Evolutionary conservation across 2,797 vertebrate genomes (phyloP).

Genomic region (Rhabdomys pumilio): DNA sequence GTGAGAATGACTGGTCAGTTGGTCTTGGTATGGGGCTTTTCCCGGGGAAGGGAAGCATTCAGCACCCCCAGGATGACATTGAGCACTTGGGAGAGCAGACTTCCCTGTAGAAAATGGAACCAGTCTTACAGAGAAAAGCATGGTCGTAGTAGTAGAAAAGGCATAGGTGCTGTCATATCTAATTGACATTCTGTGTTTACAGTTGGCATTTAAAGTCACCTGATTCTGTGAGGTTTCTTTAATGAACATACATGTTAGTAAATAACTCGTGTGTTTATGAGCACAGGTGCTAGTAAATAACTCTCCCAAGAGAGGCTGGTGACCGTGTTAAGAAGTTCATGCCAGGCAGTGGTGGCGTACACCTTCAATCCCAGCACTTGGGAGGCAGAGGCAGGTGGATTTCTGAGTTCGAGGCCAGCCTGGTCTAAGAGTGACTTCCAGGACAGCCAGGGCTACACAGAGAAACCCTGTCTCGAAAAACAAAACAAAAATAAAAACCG

Average conservation of each 20-base stretch:
- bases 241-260: not conserved
- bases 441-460: too few relatives aligned
- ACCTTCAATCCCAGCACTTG: too few relatives aligned
- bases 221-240: not conserved
- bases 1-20: too few relatives aligned
- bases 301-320: slow-evolving; percentile 22
- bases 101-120: not conserved
- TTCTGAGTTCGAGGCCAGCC: too few relatives aligned
- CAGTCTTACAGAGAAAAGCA: not conserved
- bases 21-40: not conserved
- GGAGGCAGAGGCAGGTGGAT: too few relatives aligned
- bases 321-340: not conserved
- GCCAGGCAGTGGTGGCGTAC: too few relatives aligned
- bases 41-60: not conserved
- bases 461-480: too few relatives aligned
- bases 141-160: not conserved
- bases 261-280: not conserved
- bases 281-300: not conserved
- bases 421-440: too few relatives aligned
- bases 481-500: too few relatives aligned
- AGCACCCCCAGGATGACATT: not conserved
- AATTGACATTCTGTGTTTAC: not conserved
- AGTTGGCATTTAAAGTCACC: not conserved
- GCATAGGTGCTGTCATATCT: not conserved
- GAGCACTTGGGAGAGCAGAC: not conserved